Evolutionary conservation across 2,113 vertebrate genomes (phyloP).

Genomic region (Chitala chitala): DNA sequence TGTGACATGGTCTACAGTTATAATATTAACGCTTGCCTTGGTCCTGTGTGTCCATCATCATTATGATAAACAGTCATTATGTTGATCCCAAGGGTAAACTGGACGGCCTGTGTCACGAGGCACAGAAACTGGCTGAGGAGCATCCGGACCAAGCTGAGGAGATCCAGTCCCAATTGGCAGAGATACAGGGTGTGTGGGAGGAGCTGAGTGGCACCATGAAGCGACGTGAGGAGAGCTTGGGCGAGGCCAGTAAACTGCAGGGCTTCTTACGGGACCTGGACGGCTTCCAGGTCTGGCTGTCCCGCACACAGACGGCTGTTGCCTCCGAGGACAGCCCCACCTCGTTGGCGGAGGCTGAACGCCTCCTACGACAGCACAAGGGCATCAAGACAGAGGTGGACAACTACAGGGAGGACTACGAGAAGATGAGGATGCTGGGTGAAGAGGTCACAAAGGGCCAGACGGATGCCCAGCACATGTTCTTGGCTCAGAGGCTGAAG

Average conservation of each 20-base stretch:
- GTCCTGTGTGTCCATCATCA: no score
- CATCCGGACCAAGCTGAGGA: constrained; percentile 72
- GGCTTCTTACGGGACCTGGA: constrained; percentile 85
- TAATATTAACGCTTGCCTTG: background rate
- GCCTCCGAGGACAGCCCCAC: constrained; percentile 86
- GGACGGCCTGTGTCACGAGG: constrained; percentile 70
- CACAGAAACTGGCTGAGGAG: constrained; percentile 63
- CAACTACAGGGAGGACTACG: constrained; percentile 81
- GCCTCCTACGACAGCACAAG: constrained; percentile 77
- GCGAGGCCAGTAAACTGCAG: constrained; percentile 83
- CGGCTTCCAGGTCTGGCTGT: constrained; percentile 87
- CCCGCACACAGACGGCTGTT: constrained; percentile 80
- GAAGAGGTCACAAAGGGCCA: constrained; percentile 82
- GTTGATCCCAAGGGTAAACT: constrained; percentile 66
- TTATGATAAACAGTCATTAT: background rate
- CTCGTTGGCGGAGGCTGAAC: constrained; percentile 77
- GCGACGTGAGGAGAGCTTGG: constrained; percentile 78
- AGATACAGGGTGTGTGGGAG: constrained; percentile 78
- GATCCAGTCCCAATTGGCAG: constrained; percentile 60
- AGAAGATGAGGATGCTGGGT: constrained; percentile 73
- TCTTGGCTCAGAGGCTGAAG: constrained; percentile 82
- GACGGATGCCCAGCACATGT: constrained; percentile 80
- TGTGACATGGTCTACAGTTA: background rate
- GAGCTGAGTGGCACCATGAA: constrained; percentile 79
- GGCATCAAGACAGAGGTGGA: constrained; percentile 85